phyloP scores from a whole-genome alignment of 2,888 invertebrate genomes.

The Belgica antarctica region DNA sequence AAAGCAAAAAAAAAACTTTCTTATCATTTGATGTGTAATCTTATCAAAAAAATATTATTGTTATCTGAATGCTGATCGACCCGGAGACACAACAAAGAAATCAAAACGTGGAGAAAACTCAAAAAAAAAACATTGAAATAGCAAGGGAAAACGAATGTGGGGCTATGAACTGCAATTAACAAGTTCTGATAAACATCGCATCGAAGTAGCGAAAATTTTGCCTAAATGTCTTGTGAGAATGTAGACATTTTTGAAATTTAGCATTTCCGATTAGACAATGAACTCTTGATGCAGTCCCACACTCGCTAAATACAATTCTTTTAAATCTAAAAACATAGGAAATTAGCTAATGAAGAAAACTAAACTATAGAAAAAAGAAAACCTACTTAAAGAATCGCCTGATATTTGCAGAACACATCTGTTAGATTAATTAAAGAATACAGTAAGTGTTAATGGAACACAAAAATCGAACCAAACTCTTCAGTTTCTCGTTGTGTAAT shows the following conservation, averaged over 20 bases:
- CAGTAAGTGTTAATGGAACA: slow-evolving; percentile 10
- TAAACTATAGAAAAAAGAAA: background rate
- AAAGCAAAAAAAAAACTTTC: background rate
- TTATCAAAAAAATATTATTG: slow-evolving; percentile 29
- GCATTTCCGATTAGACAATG: no score
- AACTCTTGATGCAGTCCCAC: no score
- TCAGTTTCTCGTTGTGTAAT: slow-evolving; percentile 8
- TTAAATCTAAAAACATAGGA: slow-evolving; percentile 12
- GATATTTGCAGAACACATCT: background rate
- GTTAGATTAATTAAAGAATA: slow-evolving; percentile 15
- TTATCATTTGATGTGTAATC: slow-evolving; percentile 42
- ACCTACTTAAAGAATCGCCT: slow-evolving; percentile 24
- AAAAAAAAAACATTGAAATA: no score
- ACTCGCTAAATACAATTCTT: background rate
- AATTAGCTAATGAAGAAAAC: background rate
- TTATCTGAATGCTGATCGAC: slow-evolving; percentile 14
- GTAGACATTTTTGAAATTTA: no score
- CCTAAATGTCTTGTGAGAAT: no score
- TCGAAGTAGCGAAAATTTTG: no score
- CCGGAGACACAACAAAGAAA: background rate
- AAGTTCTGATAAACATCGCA: no score
- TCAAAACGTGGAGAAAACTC: no score
- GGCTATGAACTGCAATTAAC: no score
- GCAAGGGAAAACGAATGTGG: no score
- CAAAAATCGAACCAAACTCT: no score